phyloP scores from a whole-genome alignment of 2,888 invertebrate genomes.

The Sphaeridia pumilis region DNA sequence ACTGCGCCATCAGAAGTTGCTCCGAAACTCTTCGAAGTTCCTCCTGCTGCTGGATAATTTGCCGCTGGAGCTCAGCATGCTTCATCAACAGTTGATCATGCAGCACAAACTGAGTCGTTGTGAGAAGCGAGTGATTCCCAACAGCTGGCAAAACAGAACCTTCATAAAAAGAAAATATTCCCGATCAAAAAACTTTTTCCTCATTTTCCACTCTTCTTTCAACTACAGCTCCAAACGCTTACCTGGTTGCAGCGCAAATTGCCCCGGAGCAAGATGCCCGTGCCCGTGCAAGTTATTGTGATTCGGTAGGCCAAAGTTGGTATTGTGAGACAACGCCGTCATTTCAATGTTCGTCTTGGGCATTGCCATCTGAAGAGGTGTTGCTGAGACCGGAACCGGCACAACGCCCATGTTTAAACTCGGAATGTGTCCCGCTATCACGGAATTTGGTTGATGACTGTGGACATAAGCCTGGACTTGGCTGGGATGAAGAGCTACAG shows the following conservation, averaged over 20 bases:
- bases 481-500: conserved; percentile 34
- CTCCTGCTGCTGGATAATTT: conserved; percentile 74
- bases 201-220: too few species aligned
- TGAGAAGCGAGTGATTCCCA: conserved; percentile 18
- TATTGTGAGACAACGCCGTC: conserved; percentile 13
- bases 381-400: too few species aligned
- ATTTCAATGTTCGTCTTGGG: conserved; percentile 23
- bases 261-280: conserved; percentile 12
- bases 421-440: background rate
- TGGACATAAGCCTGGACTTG: conserved; percentile 30
- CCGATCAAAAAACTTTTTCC: background rate
- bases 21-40: conserved; percentile 75
- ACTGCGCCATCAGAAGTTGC: conserved; percentile 66
- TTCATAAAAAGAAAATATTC: background rate
- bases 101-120: conserved; percentile 42
- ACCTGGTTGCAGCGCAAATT: conserved; percentile 17
- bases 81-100: conserved; percentile 67
- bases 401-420: conserved; percentile 12
- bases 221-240: background rate
- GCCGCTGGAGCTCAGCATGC: conserved; percentile 71
- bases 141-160: conserved; percentile 8
- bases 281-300: conserved; percentile 12
- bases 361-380: conserved; percentile 19
- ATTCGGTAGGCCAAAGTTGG: conserved; percentile 19
- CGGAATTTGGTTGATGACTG: conserved; percentile 13